These are phyloP conservation scores for Dendroctonus valens DNA, from an alignment of 1,140 invertebrate genomes.

Conservation along the genomic window DNA sequence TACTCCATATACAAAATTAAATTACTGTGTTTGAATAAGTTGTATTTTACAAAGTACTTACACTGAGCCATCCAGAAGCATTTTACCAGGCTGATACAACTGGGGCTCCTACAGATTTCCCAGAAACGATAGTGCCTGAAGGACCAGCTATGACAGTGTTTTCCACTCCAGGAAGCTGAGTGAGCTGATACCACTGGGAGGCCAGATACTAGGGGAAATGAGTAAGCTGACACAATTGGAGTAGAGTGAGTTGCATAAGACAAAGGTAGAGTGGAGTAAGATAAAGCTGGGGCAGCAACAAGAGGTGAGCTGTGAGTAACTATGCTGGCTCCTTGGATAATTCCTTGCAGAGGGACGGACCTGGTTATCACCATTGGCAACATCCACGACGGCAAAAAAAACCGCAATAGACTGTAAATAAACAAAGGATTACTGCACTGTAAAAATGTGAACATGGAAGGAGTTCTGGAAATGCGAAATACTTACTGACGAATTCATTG, in stretches of 20 bases:
- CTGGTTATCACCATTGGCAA: constrained; percentile 27
- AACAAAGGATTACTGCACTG: too few relatives aligned
- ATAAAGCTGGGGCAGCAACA: constrained; percentile 5
- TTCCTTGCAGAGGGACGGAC: constrained; percentile 30
- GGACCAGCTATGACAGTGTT: constrained; percentile 6
- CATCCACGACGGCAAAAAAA: constrained; percentile 8
- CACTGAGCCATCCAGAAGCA: too few relatives aligned
- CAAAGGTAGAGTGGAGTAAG: neutral
- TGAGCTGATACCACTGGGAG: constrained; percentile 17
- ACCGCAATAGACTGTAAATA: neutral
- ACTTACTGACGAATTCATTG: too few relatives aligned
- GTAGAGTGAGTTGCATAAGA: neutral
- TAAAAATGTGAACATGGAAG: too few relatives aligned
- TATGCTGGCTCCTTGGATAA: constrained; percentile 40
- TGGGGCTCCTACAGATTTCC: neutral
- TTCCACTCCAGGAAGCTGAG: constrained; percentile 8
- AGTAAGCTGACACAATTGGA: constrained; percentile 4
- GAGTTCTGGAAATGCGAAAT: too few relatives aligned
- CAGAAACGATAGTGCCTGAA: constrained; percentile 6
- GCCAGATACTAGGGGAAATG: constrained; percentile 5
- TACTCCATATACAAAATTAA: too few relatives aligned
- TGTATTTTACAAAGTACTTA: too few relatives aligned
- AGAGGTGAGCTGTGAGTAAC: constrained; percentile 20
- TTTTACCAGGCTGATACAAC: neutral
- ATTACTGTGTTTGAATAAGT: too few relatives aligned